A percentile compares a stretch with the other conserved stretches of the same genome.
Evolutionary conservation across 2,888 invertebrate species (phyloP).

Genomic region (Frankliniella fusca): DNA sequence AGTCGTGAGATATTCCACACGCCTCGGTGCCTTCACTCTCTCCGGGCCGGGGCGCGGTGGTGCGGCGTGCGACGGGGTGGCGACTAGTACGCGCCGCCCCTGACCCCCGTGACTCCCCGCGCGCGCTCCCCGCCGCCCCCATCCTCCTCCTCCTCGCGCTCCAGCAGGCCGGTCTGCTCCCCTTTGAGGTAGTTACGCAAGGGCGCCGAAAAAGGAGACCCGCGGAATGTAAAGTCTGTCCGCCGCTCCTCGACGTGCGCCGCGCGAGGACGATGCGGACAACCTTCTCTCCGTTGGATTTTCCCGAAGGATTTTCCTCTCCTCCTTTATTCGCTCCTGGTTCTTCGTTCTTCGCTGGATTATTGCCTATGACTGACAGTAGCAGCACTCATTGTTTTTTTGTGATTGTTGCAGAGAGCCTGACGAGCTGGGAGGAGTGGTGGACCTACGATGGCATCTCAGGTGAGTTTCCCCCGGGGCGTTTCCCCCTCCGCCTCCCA

Average conservation of each 20-base stretch:
- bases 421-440: constrained; percentile 82
- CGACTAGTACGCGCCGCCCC: neutral
- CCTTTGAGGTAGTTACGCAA: no score
- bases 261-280: no score
- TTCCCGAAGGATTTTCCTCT: no score
- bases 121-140: neutral
- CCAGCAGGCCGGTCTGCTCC: neutral
- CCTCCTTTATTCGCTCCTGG: no score
- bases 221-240: no score
- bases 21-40: neutral
- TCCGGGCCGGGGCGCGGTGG: neutral
- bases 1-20: neutral
- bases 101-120: neutral
- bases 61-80: neutral
- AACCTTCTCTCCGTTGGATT: no score
- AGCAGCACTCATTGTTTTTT: neutral
- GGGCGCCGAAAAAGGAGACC: no score
- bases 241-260: no score
- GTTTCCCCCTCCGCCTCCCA: no score
- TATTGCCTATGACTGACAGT: no score
- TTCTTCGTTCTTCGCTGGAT: no score
- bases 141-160: neutral
- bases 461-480: constrained; percentile 62
- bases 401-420: constrained; percentile 59
- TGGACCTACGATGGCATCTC: constrained; percentile 84